Percentiles rank a stretch among this genome's conserved stretches.
phyloP scores from a whole-genome alignment of 2,888 invertebrate species.

The Notocelia uddmanniana region DNA sequence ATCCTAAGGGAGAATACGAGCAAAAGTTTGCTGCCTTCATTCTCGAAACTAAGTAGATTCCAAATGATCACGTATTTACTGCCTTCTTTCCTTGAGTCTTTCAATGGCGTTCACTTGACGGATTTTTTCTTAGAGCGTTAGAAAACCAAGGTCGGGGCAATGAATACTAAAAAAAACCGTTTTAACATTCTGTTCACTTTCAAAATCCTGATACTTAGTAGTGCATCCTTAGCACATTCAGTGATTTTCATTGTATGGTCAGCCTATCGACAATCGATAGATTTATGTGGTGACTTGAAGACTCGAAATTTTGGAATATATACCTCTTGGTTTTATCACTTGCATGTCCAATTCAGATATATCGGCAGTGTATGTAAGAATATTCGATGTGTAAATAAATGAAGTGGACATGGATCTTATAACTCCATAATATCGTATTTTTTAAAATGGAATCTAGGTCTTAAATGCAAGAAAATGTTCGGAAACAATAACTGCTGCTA shows the following conservation, averaged over 20 bases:
- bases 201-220: neutral
- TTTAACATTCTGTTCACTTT: slow-evolving; percentile 1
- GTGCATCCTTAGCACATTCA: neutral
- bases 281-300: too few species aligned
- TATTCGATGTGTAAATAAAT: neutral
- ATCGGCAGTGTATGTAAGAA: too few species aligned
- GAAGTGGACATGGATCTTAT: neutral
- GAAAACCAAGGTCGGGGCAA: neutral
- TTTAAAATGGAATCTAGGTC: neutral
- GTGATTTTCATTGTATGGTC: neutral
- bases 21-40: slow-evolving; percentile 66
- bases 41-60: slow-evolving; percentile 55
- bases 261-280: neutral
- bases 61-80: neutral
- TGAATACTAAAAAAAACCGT: neutral
- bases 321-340: neutral
- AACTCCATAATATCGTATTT: neutral
- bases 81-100: neutral
- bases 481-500: slow-evolving; percentile 2
- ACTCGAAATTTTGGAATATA: neutral
- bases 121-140: neutral
- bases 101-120: too few species aligned
- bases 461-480: neutral
- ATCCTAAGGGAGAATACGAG: slow-evolving; percentile 71
- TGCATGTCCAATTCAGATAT: neutral